Base-by-base conservation (phyloP, 2,797 vertebrate genomes). In the Parotocinclus haroldoi region DNA sequence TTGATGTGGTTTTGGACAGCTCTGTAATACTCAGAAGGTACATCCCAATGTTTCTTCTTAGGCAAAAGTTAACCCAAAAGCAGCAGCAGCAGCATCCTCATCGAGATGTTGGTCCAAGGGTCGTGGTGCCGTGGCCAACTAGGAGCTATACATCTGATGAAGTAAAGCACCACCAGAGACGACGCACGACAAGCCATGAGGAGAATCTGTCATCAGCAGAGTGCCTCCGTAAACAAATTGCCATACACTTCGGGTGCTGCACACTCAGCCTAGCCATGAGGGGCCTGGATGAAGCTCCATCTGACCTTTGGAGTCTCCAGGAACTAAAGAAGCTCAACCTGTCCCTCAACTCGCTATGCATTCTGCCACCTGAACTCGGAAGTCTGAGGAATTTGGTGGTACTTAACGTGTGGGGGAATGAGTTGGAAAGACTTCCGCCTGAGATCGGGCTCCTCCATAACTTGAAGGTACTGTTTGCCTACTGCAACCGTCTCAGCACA, bases 251-350 rank as follows among this genome's bases (percentile, higher is more conserved):
- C 71, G 84, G 86, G 17, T 93, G 89, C 75, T 84, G 88, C 81
- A 95, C 90, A 61, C 86, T 98, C 72, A 95, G 88, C 69, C 81
- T 97, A 69, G 91, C 94, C 67, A 94, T 94, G 85, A 91, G 90
- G 58, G 91, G 92, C 37, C 89, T 96, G 68, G 88, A 87, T 0
- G 87, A 91, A 62, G 62, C 87, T 0, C 96, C 96, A 0, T 80
- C 85, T 1, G 95, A 94, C 71, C 80, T 97, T 53, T 98, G 95
- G 94, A 90, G 95, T 75, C 86, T 98, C 77, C 72, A 86, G 0
- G 94, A 97, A 72, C 85, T 98, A 51, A 92, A 96, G 81, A 98
- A 96, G 73, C 89, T 99, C 69, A 98, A 97, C 74, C 81, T 99
- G 72, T 97, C 96, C 13, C 89, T 89, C 75, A 99, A 99, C 76